Base-by-base conservation (phyloP, 2,113 vertebrate species). In the Paratilapia polleni region DNA sequence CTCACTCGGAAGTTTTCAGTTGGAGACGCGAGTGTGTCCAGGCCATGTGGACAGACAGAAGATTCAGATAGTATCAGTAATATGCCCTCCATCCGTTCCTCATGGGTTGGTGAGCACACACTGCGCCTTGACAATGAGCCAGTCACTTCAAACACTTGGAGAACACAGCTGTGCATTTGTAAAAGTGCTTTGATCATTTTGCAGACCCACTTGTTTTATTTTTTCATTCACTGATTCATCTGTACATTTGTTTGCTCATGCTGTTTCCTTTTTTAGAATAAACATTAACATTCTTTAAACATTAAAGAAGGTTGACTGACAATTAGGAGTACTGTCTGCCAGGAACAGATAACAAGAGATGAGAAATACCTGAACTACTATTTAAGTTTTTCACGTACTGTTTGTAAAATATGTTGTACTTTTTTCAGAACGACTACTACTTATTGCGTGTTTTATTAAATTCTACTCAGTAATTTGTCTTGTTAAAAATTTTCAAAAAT, bases 81-180 rank as follows among this genome's bases (percentile, higher is more conserved):
- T 76, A 82, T 81, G 77, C 79, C 86, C 87, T 80, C 87, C 82
- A 86, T 87, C 79, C 60, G 38, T 83, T 92, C 81, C 79, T 85
- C 66, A n/a, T 75, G 88, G 82, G 54, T 61, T 91, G 89, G 90
- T 43, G 2, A 87, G 89, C 80, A 2, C 73, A 64, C 78, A 20
- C 87, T 84, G 91, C 13, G 47, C 64, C 73, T 91, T 94, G 92
- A 93, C 88, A 84, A 56, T 9, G 70, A 84, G 94, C 95, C 95
- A 95, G 91, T 87, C 91, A 94, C 93, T 94, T 96, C 94, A 95
- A 94, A 94, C 93, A 83, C 64, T 88, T 78, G 60, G 88, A 90
- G 91, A 93, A 85, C 83, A 78, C 89, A 90, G 85, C 86, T 84
- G 88, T 82, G 59, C 81, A 87, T 90, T 87, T 83, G 68, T 66